Evolutionary conservation across 2,797 vertebrate species (phyloP), one percentile per base, ranked within the genome.

Genomic region (Selene dorsalis): DNA sequence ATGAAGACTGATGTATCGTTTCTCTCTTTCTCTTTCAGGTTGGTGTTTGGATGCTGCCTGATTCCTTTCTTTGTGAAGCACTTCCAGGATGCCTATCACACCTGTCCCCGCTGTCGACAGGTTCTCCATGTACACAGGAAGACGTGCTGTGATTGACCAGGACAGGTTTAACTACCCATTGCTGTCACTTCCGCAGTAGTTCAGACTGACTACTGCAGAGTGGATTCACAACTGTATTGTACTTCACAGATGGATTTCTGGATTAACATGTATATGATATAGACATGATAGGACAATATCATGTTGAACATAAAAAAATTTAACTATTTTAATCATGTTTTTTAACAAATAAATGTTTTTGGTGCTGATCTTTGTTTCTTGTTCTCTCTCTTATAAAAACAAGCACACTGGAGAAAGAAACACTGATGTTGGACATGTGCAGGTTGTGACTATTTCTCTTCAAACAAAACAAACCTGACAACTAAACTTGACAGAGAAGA

Each of bases 21-120:
- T 84, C 13, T 35, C 7, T 35, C 32, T 35, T 8, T 75, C 20
- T 72, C 57, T 79, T n/a, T 0, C 30, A 98, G 96, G 86, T 94
- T 95, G 81, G 53, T 94, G 47, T 41, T 97, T 0, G 96, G 96
- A 60, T 98, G 96, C 87, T 97, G 96, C 86, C 67, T 97, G 0
- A 59, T 96, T 43, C 96, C 96, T 0, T 91, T 96, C 65, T 91
- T 94, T 2, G 1, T 95, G 6, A 88, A 75, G 16, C 20, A 89
- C 73, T 93, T 95, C 83, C 96, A 96, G 90, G 96, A 97, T 0
- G 94, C 93, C 79, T 89, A 89, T 58, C 97, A 97, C 76, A 89
- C 84, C 3, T 97, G 96, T 60, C 96, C 96, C 0, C 80, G 2
- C 72, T 98, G 97, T 80, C 62, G n/a, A 0, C 90, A 28, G 2